A percentile compares a stretch with the other conserved stretches of the same genome.
These are phyloP conservation scores for Strix uralensis DNA, from an alignment of 2,113 vertebrate genomes.

Conservation along the genomic window DNA sequence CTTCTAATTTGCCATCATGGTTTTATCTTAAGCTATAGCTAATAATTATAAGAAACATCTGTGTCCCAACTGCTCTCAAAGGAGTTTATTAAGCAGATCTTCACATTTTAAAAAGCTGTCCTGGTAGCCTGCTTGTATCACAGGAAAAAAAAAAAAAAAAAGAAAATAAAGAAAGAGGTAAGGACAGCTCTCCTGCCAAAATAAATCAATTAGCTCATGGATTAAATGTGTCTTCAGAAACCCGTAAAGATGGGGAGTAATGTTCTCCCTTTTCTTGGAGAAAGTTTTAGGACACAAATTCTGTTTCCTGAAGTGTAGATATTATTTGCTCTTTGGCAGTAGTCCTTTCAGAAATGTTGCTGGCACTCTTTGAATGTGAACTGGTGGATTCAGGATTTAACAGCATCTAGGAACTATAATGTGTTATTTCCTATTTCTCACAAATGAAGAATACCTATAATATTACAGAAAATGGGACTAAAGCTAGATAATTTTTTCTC, in stretches of 20 bases:
- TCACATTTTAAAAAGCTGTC: not conserved
- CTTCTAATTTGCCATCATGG: not conserved
- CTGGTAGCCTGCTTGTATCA: not conserved
- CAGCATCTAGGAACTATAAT: not conserved
- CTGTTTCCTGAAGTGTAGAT: not conserved
- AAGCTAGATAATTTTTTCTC: not conserved
- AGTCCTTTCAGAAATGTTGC: not conserved
- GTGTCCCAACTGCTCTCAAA: not conserved
- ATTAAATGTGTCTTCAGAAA: slow-evolving; percentile 22
- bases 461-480: not conserved
- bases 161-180: not conserved
- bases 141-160: not conserved
- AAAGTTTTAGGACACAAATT: not conserved
- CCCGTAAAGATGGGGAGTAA: not conserved
- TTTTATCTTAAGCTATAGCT: not conserved
- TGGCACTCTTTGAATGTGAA: not conserved
- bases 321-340: not conserved
- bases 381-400: not conserved
- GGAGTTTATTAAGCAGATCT: not conserved
- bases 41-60: slow-evolving; percentile 4
- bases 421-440: not conserved
- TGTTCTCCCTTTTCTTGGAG: not conserved
- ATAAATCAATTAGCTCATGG: slow-evolving; percentile 22
- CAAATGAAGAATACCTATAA: not conserved
- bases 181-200: not conserved